Evolutionary conservation across 2,113 vertebrate genomes (phyloP), one percentile per base, ranked within the genome.

Genomic region (Tympanuchus pallidicinctus): DNA sequence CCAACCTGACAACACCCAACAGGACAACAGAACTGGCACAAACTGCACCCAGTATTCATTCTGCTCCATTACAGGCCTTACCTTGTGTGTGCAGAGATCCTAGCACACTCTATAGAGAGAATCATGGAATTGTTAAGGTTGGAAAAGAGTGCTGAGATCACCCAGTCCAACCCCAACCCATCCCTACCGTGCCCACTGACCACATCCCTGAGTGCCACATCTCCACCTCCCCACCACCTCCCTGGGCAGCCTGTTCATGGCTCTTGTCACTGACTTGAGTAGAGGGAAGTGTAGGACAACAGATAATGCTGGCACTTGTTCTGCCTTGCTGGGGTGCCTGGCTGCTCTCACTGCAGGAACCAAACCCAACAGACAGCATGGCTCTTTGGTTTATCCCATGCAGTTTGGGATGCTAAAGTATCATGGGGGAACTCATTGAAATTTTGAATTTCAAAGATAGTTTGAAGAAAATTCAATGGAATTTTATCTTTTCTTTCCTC

Each of bases 21-120:
- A 40, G 64, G 61, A 84, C 25, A 91, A 82, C 8, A 84, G 70
- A 32, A 34, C 71, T 78, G 57, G 19, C 45, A 47, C 32, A 16
- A 89, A 52, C 3, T 30, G 40, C 63, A 17, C 42, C 8, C 67
- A 30, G 42, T 65, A 67, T 83, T 93, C 94, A 92, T 95, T 93
- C 78, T 93, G 71, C 83, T 89, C 81, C 36, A 30, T 54, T 65
- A 79, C 32, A 28, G 61, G 18, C 32, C 45, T 92, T 67, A 30
- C 40, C 65, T 2, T 1, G 17, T 28, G 17, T 28, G 32, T 36
- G 20, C 16, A 81, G n/a, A 72, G 7, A 4, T 16, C n/a, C 76
- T 70, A 45, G 48, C 48, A 14, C 11, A 6, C 32, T 74, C 63
- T 45, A 43, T 50, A 79, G 40, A 63, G 43, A 93, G 48, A 50